Percentiles rank a stretch among this genome's conserved stretches.
These are phyloP conservation scores for Otus scops DNA, from an alignment of 2,797 vertebrate genomes.

Conservation along the genomic window DNA sequence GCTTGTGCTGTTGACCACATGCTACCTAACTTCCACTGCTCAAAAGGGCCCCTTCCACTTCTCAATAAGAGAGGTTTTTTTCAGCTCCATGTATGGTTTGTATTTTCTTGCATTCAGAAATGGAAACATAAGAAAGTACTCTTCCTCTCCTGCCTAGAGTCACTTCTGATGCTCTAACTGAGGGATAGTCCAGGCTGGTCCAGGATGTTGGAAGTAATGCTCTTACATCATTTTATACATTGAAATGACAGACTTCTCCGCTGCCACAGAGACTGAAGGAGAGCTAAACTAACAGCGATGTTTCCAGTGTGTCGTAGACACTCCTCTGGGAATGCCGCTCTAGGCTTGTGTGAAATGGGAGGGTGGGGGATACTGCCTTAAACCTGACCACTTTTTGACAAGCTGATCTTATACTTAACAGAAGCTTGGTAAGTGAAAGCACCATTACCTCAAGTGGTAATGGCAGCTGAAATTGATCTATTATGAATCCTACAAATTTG, in stretches of 20 bases:
- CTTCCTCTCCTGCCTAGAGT: neutral
- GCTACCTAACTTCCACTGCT: neutral
- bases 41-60: neutral
- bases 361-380: neutral
- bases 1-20: neutral
- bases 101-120: neutral
- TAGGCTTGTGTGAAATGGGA: neutral
- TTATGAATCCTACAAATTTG: conserved; percentile 31
- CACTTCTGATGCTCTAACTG: neutral
- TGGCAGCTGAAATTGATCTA: conserved; percentile 12
- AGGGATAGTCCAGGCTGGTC: neutral
- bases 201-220: neutral
- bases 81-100: neutral
- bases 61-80: neutral
- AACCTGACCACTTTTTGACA: neutral
- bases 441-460: conserved; percentile 16
- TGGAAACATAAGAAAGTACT: neutral
- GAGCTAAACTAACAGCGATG: neutral
- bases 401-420: conserved; percentile 19
- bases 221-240: neutral
- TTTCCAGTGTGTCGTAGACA: neutral
- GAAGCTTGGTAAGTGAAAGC: conserved; percentile 25
- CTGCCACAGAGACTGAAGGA: neutral
- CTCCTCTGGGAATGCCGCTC: neutral
- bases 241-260: neutral